Percentiles rank a stretch among this genome's conserved stretches.
Evolutionary conservation across 2,888 invertebrate genomes (phyloP).

Genomic region (Digitonthophagus gazella): DNA sequence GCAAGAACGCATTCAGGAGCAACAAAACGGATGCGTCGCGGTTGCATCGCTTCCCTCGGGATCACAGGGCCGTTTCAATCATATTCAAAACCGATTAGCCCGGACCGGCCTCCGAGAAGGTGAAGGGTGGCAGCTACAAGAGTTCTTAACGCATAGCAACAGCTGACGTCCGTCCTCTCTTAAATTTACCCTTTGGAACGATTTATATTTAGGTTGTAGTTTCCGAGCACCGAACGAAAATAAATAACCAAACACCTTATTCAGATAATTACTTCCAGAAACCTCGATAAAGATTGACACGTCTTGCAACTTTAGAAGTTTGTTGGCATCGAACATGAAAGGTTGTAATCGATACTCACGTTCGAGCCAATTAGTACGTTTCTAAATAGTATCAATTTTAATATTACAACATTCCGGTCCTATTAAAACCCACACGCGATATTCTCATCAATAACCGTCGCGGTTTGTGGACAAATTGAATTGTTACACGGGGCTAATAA

Average conservation of each 20-base stretch:
- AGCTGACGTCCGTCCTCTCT: constrained; percentile 24
- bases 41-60: constrained; percentile 16
- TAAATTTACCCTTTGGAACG: constrained; percentile 11
- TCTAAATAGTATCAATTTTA: too few species aligned
- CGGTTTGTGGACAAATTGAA: background rate
- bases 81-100: constrained; percentile 30
- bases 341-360: background rate
- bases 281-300: background rate
- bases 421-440: background rate
- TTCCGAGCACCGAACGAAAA: too few species aligned
- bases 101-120: constrained; percentile 24
- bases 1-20: background rate
- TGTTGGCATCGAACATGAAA: too few species aligned
- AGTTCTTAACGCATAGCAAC: constrained; percentile 26
- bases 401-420: too few species aligned
- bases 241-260: too few species aligned
- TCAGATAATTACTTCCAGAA: background rate
- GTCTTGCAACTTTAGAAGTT: background rate
- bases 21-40: constrained; percentile 1
- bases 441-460: background rate
- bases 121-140: background rate
- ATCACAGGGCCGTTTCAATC: constrained; percentile 24
- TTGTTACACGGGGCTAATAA: background rate
- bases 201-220: background rate
- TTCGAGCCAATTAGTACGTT: background rate